Base-by-base conservation (phyloP, 2,797 vertebrate species). In the Morelia viridis region DNA sequence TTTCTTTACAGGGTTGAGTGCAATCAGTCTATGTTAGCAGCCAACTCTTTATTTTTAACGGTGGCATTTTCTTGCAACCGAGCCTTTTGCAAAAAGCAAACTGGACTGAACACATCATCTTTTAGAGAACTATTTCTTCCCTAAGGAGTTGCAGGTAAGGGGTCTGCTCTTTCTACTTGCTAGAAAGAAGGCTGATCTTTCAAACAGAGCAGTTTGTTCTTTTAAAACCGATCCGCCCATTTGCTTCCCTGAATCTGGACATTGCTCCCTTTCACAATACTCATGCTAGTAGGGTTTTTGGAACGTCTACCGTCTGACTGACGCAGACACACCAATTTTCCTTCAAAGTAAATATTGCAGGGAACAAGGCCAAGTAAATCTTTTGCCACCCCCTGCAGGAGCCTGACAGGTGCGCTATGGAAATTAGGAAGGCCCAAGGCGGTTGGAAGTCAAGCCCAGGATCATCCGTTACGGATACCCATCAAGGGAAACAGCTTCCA, bases 401-500 rank as follows among this genome's bases (percentile, higher is more conserved):
- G 94, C 46, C 91, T 83, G 94, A 85, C 95, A 94, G 95, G 93
- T 94, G 92, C 89, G 57, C 92, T 90, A 68, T 85, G 53, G 46
- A 50, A 58, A 88, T 90, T 92, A 92, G 53, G 91, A 94, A 35
- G 89, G 93, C 94, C 93, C 92, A 91, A 89, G 93, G 95, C 94
- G 58, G n/a, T 68, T 0, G 11, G 53, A 60, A 94, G 89, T 86
- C 90, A 95, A 94, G 94, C 86, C 28, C 91, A 92, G 87, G 90
- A 93, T 95, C 93, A 95, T 96, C 95, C 94, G 93, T 91, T 93
- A 85, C 0, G 94, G 91, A 57, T 11, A 10, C 85, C 95, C 94
- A 93, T 96, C 95, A 95, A 93, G 89, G 92, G 95, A 85, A 93
- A 92, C 90, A 85, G 88, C 91, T 56, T 76, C 85, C 90, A 86